Conservation (phyloP, 2,888 invertebrate genomes). For the Polietes domitor region DNA sequence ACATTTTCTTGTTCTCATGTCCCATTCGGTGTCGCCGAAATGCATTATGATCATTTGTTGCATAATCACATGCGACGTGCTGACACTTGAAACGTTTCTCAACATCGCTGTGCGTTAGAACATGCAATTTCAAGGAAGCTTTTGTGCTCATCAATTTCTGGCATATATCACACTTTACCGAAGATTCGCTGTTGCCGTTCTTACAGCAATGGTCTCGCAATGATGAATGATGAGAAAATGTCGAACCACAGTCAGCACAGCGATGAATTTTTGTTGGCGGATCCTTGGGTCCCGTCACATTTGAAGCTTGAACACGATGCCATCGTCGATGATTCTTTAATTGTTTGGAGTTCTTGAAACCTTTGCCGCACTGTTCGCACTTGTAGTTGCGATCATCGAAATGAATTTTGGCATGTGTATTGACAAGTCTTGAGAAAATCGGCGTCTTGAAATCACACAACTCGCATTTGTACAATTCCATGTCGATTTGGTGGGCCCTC, state of each 20-base stretch:
- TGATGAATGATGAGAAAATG: conserved; percentile 78
- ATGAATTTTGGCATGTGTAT: conserved; percentile 89
- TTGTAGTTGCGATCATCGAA: conserved; percentile 84
- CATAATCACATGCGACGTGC: conserved; percentile 86
- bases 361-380: conserved; percentile 87
- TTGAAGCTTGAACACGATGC: conserved; percentile 81
- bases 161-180: conserved; percentile 82
- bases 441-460: conserved; percentile 88
- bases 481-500: conserved; percentile 88
- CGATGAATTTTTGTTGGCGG: conserved; percentile 71
- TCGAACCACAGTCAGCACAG: conserved; percentile 80
- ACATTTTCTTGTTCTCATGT: conserved; percentile 87
- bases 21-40: conserved; percentile 88
- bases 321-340: conserved; percentile 88
- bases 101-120: conserved; percentile 77
- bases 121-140: conserved; percentile 83
- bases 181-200: conserved; percentile 74
- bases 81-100: conserved; percentile 86
- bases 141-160: conserved; percentile 77
- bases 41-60: conserved; percentile 90
- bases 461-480: conserved; percentile 90
- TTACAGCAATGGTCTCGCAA: conserved; percentile 83
- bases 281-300: conserved; percentile 16
- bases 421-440: conserved; percentile 86
- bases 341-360: conserved; percentile 90